Evolutionary conservation across 2,113 vertebrate genomes (phyloP).

Genomic region (Cacatua alba): DNA sequence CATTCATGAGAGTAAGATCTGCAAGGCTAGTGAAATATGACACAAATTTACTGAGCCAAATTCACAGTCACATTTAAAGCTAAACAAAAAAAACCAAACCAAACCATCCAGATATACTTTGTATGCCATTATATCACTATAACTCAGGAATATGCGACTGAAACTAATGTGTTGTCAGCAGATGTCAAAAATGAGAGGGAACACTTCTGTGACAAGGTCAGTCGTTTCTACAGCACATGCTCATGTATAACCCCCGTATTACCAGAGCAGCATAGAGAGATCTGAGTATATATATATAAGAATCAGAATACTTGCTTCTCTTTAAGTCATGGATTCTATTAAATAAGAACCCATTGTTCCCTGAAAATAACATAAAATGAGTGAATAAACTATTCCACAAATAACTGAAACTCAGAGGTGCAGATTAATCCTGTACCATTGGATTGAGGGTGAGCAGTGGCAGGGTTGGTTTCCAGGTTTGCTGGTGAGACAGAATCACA

Average conservation of each 20-base stretch:
- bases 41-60: not conserved
- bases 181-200: not conserved
- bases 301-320: not conserved
- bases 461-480: not conserved
- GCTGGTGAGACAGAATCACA: not conserved
- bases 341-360: not conserved
- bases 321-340: not conserved
- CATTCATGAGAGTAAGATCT: not conserved
- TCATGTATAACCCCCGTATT: not conserved
- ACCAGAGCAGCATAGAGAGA: not conserved
- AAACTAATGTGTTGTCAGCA: not conserved
- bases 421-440: not conserved
- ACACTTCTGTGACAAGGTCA: not conserved
- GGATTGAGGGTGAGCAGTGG: not conserved
- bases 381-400: not conserved
- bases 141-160: not conserved
- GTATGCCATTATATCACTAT: not conserved
- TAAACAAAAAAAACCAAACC: not conserved
- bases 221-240: not conserved
- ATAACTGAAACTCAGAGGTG: not conserved
- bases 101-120: not conserved
- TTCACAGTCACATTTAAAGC: not conserved
- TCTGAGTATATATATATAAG: not conserved
- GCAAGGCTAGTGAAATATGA: not conserved
- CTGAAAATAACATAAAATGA: not conserved